A percentile compares a stretch with the other conserved stretches of the same genome.
Conservation (phyloP, 2,797 vertebrate species). For the Fratercula arctica region DNA sequence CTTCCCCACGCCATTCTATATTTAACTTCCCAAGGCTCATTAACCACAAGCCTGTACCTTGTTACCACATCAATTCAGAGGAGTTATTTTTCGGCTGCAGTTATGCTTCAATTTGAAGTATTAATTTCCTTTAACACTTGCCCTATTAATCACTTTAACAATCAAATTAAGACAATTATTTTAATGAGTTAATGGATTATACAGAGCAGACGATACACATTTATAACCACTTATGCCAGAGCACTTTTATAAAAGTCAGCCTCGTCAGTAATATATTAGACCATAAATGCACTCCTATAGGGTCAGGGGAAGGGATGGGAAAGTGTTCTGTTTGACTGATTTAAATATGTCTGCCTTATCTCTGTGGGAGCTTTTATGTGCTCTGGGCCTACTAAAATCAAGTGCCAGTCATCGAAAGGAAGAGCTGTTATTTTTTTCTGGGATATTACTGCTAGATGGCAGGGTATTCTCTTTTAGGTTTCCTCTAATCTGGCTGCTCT, state of each 20-base stretch:
- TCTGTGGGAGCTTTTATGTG: not conserved
- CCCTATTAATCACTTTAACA: constrained; percentile 84
- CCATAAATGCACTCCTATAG: constrained; percentile 47
- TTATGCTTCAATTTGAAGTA: constrained; percentile 71
- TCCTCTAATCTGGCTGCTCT: not conserved
- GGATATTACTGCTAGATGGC: not conserved
- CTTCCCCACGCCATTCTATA: not conserved
- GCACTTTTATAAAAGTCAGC: constrained; percentile 68
- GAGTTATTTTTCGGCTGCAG: constrained; percentile 63
- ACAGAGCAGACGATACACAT: constrained; percentile 71
- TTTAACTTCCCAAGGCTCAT: constrained; percentile 69
- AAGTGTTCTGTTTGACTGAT: constrained; percentile 27
- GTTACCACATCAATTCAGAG: constrained; percentile 30
- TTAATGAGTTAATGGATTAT: constrained; percentile 79
- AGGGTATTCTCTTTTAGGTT: not conserved
- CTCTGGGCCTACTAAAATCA: not conserved
- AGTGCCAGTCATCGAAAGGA: not conserved
- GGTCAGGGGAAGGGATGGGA: constrained; percentile 4
- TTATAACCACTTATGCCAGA: constrained; percentile 66
- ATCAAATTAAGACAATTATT: constrained; percentile 83
- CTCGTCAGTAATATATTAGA: constrained; percentile 75
- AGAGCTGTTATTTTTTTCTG: not conserved
- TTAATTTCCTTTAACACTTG: constrained; percentile 78
- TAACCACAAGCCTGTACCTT: constrained; percentile 62
- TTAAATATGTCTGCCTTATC: constrained; percentile 16